phyloP scores from a whole-genome alignment of 2,888 invertebrate genomes.

The Polia nebulosa region DNA sequence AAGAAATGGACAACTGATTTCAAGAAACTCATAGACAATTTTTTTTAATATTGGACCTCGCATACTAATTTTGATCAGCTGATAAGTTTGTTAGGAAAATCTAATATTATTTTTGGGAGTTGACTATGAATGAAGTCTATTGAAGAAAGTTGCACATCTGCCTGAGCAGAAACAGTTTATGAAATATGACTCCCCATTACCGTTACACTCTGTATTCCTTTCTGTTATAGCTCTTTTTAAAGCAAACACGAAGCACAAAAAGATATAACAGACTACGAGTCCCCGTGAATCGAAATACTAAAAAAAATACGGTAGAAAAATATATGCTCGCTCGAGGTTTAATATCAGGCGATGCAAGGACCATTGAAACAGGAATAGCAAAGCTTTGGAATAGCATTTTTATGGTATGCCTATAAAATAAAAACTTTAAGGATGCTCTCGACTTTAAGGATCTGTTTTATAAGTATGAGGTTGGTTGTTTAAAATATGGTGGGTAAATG shows the following conservation, averaged over 20 bases:
- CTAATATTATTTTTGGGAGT: too few relatives aligned
- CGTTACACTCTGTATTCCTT: too few relatives aligned
- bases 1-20: too few relatives aligned
- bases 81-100: too few relatives aligned
- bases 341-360: slow-evolving; percentile 12
- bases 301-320: slow-evolving; percentile 32
- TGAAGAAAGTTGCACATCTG: too few relatives aligned
- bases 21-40: too few relatives aligned
- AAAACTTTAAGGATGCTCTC: slow-evolving; percentile 26
- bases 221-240: neutral
- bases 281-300: slow-evolving; percentile 2
- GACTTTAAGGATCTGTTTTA: slow-evolving; percentile 17
- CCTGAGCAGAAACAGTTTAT: too few relatives aligned
- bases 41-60: too few relatives aligned
- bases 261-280: neutral
- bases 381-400: slow-evolving; percentile 13
- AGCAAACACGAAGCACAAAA: neutral
- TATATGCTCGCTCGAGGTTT: slow-evolving; percentile 10
- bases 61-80: too few relatives aligned
- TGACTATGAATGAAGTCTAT: too few relatives aligned
- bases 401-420: slow-evolving; percentile 38
- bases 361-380: neutral
- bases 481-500: too few relatives aligned
- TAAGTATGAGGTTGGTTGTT: slow-evolving; percentile 6
- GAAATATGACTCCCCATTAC: too few relatives aligned